These are phyloP conservation scores for Telmatherina bonti DNA, from an alignment of 2,797 vertebrate genomes.

Conservation along the genomic window DNA sequence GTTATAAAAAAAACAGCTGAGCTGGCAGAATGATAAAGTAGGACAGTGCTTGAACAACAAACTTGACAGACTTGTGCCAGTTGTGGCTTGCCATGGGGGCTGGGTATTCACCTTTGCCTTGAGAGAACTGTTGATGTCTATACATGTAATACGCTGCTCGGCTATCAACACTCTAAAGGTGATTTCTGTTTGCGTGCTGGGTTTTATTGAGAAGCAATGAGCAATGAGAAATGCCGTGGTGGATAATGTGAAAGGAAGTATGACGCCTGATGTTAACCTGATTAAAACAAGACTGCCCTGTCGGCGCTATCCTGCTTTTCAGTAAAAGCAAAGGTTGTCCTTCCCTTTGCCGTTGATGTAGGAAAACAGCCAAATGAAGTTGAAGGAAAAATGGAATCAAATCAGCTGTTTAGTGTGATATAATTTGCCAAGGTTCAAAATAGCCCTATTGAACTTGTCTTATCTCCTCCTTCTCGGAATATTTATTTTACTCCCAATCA, in stretches of 20 bases:
- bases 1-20: conserved; percentile 55
- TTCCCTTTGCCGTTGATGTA: conserved; percentile 55
- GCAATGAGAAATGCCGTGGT: background rate
- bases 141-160: background rate
- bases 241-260: conserved; percentile 8
- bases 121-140: background rate
- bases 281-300: conserved; percentile 27
- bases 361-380: conserved; percentile 51
- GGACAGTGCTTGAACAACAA: conserved; percentile 23
- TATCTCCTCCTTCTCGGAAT: conserved; percentile 27
- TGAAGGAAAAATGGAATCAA: conserved; percentile 20
- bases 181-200: background rate
- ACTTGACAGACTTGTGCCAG: conserved; percentile 14
- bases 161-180: background rate
- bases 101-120: conserved; percentile 7
- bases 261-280: conserved; percentile 32
- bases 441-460: background rate
- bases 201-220: too few relatives aligned
- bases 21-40: conserved; percentile 44
- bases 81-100: background rate
- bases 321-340: conserved; percentile 43
- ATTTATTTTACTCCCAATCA: background rate
- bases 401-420: conserved; percentile 7
- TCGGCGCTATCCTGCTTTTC: conserved; percentile 26
- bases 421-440: conserved; percentile 17